Evolutionary conservation across 2,113 vertebrate genomes (phyloP).

Genomic region (Lutjanus erythropterus): DNA sequence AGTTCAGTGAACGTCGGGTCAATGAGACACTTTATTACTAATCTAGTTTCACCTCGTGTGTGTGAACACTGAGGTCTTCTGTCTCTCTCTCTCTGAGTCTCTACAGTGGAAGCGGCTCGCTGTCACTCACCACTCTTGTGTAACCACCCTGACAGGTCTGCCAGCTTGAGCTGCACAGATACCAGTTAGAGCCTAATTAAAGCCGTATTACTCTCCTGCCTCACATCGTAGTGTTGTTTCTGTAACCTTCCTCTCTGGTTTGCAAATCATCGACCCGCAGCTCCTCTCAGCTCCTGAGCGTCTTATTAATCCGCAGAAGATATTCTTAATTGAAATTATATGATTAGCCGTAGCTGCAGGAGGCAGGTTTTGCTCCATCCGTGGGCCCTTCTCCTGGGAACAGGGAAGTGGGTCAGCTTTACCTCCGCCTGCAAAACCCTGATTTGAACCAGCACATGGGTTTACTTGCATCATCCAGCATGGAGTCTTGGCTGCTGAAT

Average conservation of each 20-base stretch:
- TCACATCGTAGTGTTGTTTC: conserved; percentile 36
- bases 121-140: conserved; percentile 39
- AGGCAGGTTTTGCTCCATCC: conserved; percentile 44
- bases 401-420: conserved; percentile 31
- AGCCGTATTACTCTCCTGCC: conserved; percentile 30
- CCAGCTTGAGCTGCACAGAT: conserved; percentile 35
- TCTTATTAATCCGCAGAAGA: conserved; percentile 48
- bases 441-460: conserved; percentile 34
- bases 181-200: conserved; percentile 58
- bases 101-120: conserved; percentile 12
- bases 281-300: conserved; percentile 39
- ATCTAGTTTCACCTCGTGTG: conserved; percentile 40
- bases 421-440: conserved; percentile 20
- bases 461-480: conserved; percentile 29
- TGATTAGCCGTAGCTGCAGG: conserved; percentile 50
- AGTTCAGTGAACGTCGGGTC: conserved; percentile 26
- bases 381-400: conserved; percentile 22
- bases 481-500: conserved; percentile 30
- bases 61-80: conserved; percentile 28
- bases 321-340: conserved; percentile 69
- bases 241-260: conserved; percentile 28
- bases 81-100: conserved; percentile 6
- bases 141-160: conserved; percentile 43
- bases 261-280: conserved; percentile 44
- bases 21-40: conserved; percentile 41